Conservation (phyloP, 2,888 invertebrate genomes). For the Harpalus rubripes region DNA sequence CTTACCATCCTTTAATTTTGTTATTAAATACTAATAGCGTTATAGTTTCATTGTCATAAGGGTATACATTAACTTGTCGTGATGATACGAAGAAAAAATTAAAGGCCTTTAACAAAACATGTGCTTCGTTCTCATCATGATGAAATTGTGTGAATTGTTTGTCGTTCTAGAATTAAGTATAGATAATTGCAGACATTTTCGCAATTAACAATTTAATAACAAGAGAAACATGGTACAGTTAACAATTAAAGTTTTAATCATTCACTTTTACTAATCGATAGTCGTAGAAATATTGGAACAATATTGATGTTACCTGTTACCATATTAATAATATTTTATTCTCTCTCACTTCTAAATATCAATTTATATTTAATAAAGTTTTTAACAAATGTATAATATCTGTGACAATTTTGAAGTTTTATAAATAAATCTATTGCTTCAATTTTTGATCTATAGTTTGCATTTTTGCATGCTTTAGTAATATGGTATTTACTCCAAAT, state of each 20-base stretch:
- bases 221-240: background rate
- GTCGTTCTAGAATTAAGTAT: conserved; percentile 20
- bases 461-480: too few species aligned
- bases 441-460: too few species aligned
- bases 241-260: background rate
- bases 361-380: too few species aligned
- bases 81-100: conserved; percentile 14
- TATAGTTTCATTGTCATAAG: background rate
- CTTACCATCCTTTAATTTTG: background rate
- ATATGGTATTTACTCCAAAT: too few species aligned
- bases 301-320: too few species aligned
- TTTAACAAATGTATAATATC: too few species aligned
- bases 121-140: conserved; percentile 15
- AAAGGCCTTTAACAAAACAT: conserved; percentile 11
- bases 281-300: too few species aligned
- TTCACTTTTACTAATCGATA: background rate
- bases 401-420: too few species aligned
- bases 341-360: too few species aligned
- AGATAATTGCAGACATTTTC: conserved; percentile 24
- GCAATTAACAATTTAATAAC: conserved; percentile 34
- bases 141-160: conserved; percentile 18
- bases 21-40: background rate
- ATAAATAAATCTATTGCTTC: too few species aligned
- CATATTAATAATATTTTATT: too few species aligned
- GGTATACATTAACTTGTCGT: conserved; percentile 18